Evolutionary conservation across 2,888 invertebrate genomes (phyloP).

Genomic region (Mystacides longicornis): DNA sequence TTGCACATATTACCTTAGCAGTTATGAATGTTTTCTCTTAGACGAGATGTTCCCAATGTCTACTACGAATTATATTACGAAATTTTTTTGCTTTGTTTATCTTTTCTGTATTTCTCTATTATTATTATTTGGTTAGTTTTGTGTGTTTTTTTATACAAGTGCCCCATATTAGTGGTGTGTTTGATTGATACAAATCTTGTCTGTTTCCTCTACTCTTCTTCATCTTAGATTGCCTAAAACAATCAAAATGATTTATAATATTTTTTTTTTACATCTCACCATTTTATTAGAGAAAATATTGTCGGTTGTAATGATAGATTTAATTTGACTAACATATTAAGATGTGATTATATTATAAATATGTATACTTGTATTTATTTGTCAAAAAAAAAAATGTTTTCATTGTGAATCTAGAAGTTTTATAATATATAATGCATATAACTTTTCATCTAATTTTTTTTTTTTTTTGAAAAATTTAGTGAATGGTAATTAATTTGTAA

Average conservation of each 20-base stretch:
- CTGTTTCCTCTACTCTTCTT: background rate
- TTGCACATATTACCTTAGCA: background rate
- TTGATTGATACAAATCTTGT: background rate
- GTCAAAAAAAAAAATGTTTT: background rate
- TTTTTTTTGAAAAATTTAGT: background rate
- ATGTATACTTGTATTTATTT: constrained; percentile 1
- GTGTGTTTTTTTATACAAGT: background rate
- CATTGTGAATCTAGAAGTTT: background rate
- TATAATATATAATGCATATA: background rate
- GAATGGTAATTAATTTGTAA: constrained; percentile 2
- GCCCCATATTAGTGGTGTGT: background rate
- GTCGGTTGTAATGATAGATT: background rate
- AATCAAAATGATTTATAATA: background rate
- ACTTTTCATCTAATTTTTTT: background rate
- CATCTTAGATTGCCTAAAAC: constrained; percentile 2
- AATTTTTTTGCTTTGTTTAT: background rate
- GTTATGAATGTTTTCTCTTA: background rate
- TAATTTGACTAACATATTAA: background rate
- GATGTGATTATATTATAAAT: background rate
- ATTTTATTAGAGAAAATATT: background rate
- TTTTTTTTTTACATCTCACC: background rate
- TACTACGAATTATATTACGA: background rate
- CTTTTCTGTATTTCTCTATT: constrained; percentile 2
- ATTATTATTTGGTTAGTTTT: background rate
- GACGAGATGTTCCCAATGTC: background rate